Percentiles rank a stretch among this genome's conserved stretches.
These are phyloP conservation scores for Leptinotarsa undecemlineata DNA, from an alignment of 1,140 invertebrate species.

Conservation along the genomic window DNA sequence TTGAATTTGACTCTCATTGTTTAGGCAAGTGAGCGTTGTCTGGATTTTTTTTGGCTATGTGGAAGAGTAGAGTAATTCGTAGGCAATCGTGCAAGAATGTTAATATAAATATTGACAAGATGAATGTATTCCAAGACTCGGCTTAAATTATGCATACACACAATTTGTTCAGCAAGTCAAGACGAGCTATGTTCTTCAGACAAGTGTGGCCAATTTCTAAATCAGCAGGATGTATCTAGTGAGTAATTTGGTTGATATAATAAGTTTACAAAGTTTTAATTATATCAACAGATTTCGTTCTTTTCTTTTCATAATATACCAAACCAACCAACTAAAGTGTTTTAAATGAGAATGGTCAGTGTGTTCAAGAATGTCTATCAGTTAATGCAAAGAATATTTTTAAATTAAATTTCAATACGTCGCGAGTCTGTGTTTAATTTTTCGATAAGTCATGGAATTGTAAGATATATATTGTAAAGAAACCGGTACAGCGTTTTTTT, in stretches of 20 bases:
- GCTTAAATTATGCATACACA: slow-evolving; percentile 31
- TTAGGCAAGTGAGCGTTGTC: background rate
- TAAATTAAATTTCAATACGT: too few relatives aligned
- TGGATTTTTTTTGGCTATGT: background rate
- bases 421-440: too few relatives aligned
- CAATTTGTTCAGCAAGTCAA: slow-evolving; percentile 27
- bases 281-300: too few relatives aligned
- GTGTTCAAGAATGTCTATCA: too few relatives aligned
- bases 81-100: slow-evolving; percentile 28
- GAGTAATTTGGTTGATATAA: background rate
- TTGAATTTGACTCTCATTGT: background rate
- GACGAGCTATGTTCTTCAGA: background rate
- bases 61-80: slow-evolving; percentile 25
- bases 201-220: slow-evolving; percentile 7
- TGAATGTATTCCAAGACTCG: slow-evolving; percentile 25
- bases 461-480: too few relatives aligned
- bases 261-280: too few relatives aligned
- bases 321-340: background rate
- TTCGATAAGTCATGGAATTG: too few relatives aligned
- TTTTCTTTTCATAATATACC: background rate
- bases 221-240: slow-evolving; percentile 14
- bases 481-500: too few relatives aligned
- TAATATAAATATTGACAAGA: slow-evolving; percentile 35
- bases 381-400: too few relatives aligned
- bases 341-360: too few relatives aligned